Evolutionary conservation across 2,113 vertebrate genomes (phyloP), one percentile per base, ranked within the genome.

Genomic region (Centropus unirufus): DNA sequence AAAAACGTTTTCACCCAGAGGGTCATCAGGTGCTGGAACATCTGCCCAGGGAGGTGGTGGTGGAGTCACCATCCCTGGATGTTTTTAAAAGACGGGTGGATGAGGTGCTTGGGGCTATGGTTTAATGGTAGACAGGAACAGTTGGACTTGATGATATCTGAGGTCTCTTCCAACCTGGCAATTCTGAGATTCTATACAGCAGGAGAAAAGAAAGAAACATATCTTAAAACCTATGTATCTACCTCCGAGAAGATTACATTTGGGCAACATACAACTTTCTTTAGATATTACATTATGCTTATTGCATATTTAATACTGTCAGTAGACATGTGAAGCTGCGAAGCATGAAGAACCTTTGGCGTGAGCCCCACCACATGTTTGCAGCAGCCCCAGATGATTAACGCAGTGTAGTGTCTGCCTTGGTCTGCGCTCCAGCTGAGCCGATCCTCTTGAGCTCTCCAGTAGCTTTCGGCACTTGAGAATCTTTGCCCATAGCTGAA

Each of bases 251-350:
- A 72, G 54, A 40, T 66, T 74, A 9, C 64, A 21, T 55, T 91
- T 91, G 87, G 55, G 63, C 40, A 74, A 73, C 51, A 20, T 52
- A 68, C 57, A 90, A 68, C 21, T 88, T 90, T 55, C 76, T 95
- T 88, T 92, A 93, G 89, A 3, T 89, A 81, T 86, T 94, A 30
- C 68, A 44, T 95, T 82, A 92, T 61, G 39, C 68, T 22, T 80
- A 0, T 36, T 81, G 79, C 51, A 64, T 90, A 52, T 92, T 83
- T 86, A 90, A n/a, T 89, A 5, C 55, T 86, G n/a, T 74, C 72
- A 47, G 32, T 44, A 63, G 75, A 49, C 47, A 62, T 2, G 55
- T 67, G 82, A 86, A 72, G 51, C 54, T 80, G 32, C 74, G 74
- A 85, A 87, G 49, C 84, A 27, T 21, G 75, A 55, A 55, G 36